A percentile compares a stretch with the other conserved stretches of the same genome.
Evolutionary conservation across 2,113 vertebrate genomes (phyloP).

Genomic region (Trichechus manatus): DNA sequence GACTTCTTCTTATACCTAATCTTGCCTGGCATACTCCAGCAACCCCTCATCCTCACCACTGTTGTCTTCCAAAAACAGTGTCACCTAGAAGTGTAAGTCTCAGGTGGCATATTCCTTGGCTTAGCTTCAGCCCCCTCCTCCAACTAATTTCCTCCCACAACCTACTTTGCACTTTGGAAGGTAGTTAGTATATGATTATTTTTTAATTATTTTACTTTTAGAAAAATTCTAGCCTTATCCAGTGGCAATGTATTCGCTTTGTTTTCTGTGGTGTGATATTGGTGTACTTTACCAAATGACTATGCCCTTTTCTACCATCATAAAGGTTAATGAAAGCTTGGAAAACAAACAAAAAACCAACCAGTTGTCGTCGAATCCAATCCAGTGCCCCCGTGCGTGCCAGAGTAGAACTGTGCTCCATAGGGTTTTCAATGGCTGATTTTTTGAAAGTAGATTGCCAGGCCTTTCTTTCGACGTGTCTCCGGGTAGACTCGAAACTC

Average conservation of each 20-base stretch:
- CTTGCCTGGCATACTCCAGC: background rate
- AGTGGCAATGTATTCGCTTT: background rate
- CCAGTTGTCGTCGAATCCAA: too few relatives aligned
- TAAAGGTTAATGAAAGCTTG: background rate
- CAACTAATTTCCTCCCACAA: background rate
- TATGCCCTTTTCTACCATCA: background rate
- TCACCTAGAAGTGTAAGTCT: rapidly evolving
- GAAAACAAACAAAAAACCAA: background rate
- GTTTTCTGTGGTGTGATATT: background rate
- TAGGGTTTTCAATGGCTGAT: too few relatives aligned
- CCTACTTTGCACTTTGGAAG: background rate
- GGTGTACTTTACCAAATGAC: background rate
- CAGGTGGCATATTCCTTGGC: background rate
- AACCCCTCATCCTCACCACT: rapidly evolving
- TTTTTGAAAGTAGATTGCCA: too few relatives aligned
- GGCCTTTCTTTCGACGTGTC: too few relatives aligned
- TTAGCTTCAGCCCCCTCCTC: background rate
- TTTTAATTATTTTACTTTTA: background rate
- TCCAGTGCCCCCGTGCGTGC: too few relatives aligned
- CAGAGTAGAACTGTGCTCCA: too few relatives aligned
- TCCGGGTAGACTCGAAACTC: too few relatives aligned
- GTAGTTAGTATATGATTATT: background rate
- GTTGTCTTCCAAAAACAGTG: rapidly evolving
- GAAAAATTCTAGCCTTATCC: background rate
- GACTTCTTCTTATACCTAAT: too few relatives aligned